These are phyloP conservation scores for Synanthedon vespiformis DNA, from an alignment of 2,888 invertebrate genomes.

Conservation along the genomic window DNA sequence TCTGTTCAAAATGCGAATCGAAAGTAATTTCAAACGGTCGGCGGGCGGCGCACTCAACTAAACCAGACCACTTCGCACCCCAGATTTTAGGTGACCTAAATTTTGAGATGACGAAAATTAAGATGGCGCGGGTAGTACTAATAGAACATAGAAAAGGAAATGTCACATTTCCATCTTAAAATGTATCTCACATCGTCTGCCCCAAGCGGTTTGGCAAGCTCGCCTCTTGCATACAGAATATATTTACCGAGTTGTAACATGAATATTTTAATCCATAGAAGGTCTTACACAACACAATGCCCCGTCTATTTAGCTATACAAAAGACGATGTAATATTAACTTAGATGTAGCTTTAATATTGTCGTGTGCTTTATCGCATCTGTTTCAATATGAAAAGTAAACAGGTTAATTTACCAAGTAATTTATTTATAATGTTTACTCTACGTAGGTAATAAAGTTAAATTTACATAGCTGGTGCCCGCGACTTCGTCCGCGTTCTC, in stretches of 20 bases:
- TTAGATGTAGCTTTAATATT: too few species aligned
- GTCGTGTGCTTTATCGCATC: too few species aligned
- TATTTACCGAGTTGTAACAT: slow-evolving; percentile 14
- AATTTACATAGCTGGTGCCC: too few species aligned
- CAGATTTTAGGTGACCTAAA: not conserved
- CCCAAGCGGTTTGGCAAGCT: slow-evolving; percentile 4
- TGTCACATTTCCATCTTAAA: slow-evolving; percentile 7
- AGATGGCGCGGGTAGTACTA: not conserved
- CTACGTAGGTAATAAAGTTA: too few species aligned
- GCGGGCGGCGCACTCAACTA: not conserved
- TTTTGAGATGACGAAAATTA: not conserved
- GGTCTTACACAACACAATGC: slow-evolving; percentile 2
- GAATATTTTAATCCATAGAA: slow-evolving; percentile 20
- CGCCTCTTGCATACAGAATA: slow-evolving; percentile 18
- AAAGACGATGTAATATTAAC: not conserved
- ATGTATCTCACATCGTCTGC: slow-evolving; percentile 8
- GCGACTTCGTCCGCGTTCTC: too few species aligned
- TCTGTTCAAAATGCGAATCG: too few species aligned
- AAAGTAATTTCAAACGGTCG: too few species aligned
- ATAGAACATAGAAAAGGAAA: not conserved
- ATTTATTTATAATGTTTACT: too few species aligned
- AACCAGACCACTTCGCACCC: not conserved
- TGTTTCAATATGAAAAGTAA: too few species aligned
- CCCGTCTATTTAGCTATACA: not conserved
- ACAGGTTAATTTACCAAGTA: too few species aligned